Conservation (phyloP, 2,888 invertebrate genomes). For the Synanthedon vespiformis region DNA sequence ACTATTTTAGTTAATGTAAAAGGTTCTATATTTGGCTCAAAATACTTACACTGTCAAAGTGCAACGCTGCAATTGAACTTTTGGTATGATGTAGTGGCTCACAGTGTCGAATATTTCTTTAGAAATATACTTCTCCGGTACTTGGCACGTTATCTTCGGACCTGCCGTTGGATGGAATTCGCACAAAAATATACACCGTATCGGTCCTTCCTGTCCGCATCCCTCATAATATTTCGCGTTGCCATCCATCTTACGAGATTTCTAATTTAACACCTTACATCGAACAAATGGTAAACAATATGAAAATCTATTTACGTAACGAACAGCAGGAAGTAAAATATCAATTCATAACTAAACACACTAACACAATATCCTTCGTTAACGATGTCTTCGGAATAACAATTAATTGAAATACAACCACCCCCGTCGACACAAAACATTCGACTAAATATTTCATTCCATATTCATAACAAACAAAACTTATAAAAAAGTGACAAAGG, state of each 20-base stretch:
- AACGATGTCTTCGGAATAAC: no score
- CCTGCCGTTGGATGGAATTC: constrained; percentile 82
- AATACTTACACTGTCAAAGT: constrained; percentile 81
- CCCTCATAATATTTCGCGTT: constrained; percentile 67
- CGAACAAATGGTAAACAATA: no score
- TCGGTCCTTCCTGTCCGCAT: constrained; percentile 76
- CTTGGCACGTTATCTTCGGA: constrained; percentile 84
- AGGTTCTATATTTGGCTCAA: background rate
- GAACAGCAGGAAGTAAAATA: no score
- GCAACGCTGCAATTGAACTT: constrained; percentile 81
- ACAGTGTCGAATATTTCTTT: constrained; percentile 87
- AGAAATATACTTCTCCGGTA: constrained; percentile 81
- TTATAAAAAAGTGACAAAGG: no score
- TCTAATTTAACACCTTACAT: no score
- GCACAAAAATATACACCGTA: constrained; percentile 83
- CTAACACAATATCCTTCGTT: constrained; percentile 12
- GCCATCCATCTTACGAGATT: constrained; percentile 42
- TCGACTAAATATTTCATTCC: no score
- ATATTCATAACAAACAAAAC: no score
- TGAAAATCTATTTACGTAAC: no score
- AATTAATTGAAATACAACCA: no score
- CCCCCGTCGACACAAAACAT: no score
- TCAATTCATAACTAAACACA: constrained; percentile 13
- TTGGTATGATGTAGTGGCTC: constrained; percentile 86
- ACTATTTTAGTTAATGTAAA: background rate